Percentiles rank a stretch among this genome's conserved stretches.
Evolutionary conservation across 2,888 invertebrate genomes (phyloP).

Genomic region (Drosophila buzzatii): DNA sequence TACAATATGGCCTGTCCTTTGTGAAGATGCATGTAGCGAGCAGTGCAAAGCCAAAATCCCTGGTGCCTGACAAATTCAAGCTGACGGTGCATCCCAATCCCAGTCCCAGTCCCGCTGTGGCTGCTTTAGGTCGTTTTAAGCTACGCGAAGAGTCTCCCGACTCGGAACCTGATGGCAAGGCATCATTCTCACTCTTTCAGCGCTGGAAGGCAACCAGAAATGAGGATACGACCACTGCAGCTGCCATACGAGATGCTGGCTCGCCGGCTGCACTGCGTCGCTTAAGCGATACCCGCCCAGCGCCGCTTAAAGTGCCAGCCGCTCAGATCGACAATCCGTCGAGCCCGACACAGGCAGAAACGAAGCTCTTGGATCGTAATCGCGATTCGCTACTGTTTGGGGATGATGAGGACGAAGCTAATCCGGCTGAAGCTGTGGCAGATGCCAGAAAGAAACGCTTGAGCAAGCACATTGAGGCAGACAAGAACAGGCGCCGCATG

Average conservation of each 20-base stretch:
- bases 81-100: not conserved
- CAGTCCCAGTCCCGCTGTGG: not conserved
- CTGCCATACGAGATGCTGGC: constrained; percentile 86
- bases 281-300: constrained; percentile 25
- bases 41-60: constrained; percentile 31
- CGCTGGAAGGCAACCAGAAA: constrained; percentile 80
- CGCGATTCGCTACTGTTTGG: constrained; percentile 86
- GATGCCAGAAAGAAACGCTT: constrained; percentile 83
- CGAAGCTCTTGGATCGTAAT: constrained; percentile 78
- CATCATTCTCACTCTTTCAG: constrained; percentile 69
- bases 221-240: constrained; percentile 82
- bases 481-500: constrained; percentile 67
- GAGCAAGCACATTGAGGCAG: constrained; percentile 82
- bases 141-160: constrained; percentile 87
- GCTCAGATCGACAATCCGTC: not conserved
- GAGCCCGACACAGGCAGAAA: constrained; percentile 13
- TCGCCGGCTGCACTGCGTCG: constrained; percentile 49
- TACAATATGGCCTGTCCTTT: constrained; percentile 93
- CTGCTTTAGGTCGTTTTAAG: constrained; percentile 84
- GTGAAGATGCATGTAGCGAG: constrained; percentile 88
- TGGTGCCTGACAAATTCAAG: constrained; percentile 54
- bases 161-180: constrained; percentile 85
- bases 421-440: constrained; percentile 77
- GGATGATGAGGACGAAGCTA: constrained; percentile 85
- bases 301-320: constrained; percentile 1